A percentile compares a stretch with the other conserved stretches of the same genome.
Evolutionary conservation across 2,113 vertebrate genomes (phyloP).

Genomic region (Tragelaphus buxtoni): DNA sequence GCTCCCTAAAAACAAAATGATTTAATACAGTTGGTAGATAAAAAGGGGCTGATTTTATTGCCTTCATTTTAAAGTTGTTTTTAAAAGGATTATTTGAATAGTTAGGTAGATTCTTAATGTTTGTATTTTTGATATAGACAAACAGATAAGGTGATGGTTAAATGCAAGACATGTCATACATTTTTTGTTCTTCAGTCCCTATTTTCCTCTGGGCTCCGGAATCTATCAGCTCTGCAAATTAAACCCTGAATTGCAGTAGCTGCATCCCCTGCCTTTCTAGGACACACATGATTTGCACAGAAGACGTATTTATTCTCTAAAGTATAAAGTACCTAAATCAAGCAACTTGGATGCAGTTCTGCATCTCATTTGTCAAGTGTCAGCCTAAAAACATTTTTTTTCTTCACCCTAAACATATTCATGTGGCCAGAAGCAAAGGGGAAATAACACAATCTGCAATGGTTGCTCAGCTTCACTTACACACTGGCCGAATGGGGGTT

Average conservation of each 20-base stretch:
- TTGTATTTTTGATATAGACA: not conserved
- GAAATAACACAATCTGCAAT: not conserved
- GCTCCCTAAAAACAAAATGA: not conserved
- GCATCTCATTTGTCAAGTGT: not conserved
- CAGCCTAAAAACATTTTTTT: not conserved
- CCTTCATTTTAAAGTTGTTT: not conserved
- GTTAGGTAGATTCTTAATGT: not conserved
- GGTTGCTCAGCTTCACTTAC: not conserved
- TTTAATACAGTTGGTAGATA: not conserved
- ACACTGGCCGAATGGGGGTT: fast-evolving
- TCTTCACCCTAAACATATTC: not conserved
- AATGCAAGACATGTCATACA: not conserved
- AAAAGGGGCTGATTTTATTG: not conserved
- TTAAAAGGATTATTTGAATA: not conserved
- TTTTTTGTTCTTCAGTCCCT: not conserved
- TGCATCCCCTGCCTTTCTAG: not conserved
- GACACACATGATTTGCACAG: not conserved
- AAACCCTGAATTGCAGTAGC: not conserved
- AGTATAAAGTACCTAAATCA: not conserved
- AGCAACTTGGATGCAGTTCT: not conserved
- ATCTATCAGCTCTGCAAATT: not conserved
- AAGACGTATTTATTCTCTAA: not conserved
- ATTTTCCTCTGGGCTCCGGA: not conserved
- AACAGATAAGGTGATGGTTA: not conserved
- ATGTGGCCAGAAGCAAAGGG: not conserved